A percentile compares a stretch with the other conserved stretches of the same genome.
Conservation (phyloP, 2,888 invertebrate species). For the Diarsia rubi region DNA sequence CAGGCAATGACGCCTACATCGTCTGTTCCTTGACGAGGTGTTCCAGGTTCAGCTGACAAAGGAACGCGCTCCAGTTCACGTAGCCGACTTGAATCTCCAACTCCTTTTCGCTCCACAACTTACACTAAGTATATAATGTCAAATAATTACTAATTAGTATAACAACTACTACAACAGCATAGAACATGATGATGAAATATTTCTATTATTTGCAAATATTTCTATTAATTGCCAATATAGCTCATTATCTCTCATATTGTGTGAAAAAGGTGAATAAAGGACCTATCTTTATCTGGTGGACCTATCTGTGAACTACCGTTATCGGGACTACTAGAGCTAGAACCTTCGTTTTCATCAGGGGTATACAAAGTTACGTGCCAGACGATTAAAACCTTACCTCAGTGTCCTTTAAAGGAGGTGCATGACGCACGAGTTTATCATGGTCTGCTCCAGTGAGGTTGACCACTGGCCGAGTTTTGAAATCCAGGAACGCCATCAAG, state of each 20-base stretch:
- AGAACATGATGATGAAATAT: no score
- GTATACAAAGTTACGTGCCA: neutral
- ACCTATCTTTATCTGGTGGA: no score
- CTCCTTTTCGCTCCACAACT: conserved; percentile 83
- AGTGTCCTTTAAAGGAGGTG: conserved; percentile 84
- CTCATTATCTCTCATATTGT: no score
- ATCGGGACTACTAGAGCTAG: neutral
- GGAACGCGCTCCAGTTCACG: conserved; percentile 88
- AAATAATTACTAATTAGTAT: neutral
- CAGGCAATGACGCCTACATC: conserved; percentile 18
- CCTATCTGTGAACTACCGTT: no score
- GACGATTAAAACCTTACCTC: conserved; percentile 75
- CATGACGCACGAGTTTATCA: conserved; percentile 83
- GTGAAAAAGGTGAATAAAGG: no score
- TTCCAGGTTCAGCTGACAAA: conserved; percentile 87
- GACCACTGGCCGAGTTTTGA: conserved; percentile 88
- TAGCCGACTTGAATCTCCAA: conserved; percentile 80
- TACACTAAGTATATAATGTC: conserved; percentile 79
- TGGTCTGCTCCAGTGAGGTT: conserved; percentile 82
- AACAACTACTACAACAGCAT: neutral
- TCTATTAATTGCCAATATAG: no score
- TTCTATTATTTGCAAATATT: no score
- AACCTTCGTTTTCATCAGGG: neutral
- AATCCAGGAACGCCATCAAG: conserved; percentile 93
- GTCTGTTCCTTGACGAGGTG: conserved; percentile 85